Evolutionary conservation across 2,797 vertebrate species (phyloP).

Genomic region (Sebastes minor): DNA sequence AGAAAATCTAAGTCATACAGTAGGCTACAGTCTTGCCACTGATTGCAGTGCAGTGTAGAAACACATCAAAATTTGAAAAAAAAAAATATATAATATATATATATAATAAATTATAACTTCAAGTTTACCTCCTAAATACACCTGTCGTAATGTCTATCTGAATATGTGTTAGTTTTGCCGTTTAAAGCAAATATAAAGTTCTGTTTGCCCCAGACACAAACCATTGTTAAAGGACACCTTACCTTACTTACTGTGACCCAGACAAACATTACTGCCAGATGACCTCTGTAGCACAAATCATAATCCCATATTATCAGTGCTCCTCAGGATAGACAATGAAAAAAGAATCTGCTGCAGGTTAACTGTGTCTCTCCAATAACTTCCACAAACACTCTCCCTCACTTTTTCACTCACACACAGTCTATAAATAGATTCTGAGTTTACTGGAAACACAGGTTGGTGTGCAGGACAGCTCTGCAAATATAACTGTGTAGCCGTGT

Average conservation of each 20-base stretch:
- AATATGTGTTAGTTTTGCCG: background rate
- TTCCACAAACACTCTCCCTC: slow-evolving; percentile 8
- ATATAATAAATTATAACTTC: background rate
- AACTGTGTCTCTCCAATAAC: background rate
- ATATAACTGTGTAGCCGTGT: slow-evolving; percentile 55
- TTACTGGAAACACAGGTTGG: slow-evolving; percentile 77
- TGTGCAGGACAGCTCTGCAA: slow-evolving; percentile 56
- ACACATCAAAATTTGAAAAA: background rate
- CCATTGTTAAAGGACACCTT: background rate
- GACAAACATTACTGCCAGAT: background rate
- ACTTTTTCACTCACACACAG: slow-evolving; percentile 8
- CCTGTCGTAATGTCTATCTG: background rate
- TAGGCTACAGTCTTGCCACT: background rate
- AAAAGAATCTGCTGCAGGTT: background rate
- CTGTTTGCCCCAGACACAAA: background rate
- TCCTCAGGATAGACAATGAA: background rate
- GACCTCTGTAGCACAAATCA: background rate
- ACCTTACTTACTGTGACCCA: slow-evolving; percentile 20
- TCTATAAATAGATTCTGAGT: slow-evolving; percentile 73
- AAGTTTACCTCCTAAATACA: background rate
- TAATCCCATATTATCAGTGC: background rate
- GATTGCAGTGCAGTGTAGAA: background rate
- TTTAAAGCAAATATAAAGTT: background rate
- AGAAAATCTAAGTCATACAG: background rate
- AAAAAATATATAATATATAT: background rate